Evolutionary conservation across 2,797 vertebrate genomes (phyloP).

Genomic region (Tauraco hartlaubi): DNA sequence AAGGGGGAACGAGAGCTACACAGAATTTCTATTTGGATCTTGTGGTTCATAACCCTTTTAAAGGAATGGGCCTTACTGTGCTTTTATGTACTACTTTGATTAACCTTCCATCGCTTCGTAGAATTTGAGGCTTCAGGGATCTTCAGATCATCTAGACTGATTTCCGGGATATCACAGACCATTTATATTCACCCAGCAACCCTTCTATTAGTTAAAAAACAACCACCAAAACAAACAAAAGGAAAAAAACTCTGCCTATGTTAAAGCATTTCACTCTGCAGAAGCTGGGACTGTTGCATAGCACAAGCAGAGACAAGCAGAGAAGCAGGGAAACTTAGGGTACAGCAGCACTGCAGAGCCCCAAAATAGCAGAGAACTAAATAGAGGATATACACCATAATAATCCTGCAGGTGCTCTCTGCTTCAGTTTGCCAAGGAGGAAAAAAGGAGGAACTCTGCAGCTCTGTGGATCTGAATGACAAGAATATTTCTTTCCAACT

Average conservation of each 20-base stretch:
- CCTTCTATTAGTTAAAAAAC: neutral
- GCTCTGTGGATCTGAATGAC: neutral
- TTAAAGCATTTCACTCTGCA: neutral
- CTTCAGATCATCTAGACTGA: neutral
- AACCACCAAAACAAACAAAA: neutral
- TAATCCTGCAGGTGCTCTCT: neutral
- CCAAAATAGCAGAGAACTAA: neutral
- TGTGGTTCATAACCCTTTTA: neutral
- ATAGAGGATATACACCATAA: neutral
- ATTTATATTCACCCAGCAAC: conserved; percentile 42
- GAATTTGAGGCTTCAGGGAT: conserved; percentile 20
- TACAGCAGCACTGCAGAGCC: neutral
- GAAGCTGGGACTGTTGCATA: neutral
- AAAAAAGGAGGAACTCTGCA: neutral
- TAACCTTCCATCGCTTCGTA: neutral
- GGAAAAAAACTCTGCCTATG: neutral
- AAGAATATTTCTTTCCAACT: neutral
- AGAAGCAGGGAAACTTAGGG: neutral
- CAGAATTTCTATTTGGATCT: neutral
- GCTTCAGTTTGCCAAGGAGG: neutral
- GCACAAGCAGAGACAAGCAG: neutral
- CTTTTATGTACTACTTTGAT: conserved; percentile 23
- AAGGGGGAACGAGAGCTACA: neutral
- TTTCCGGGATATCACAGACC: conserved; percentile 21
- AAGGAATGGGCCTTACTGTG: neutral